Percentiles rank a stretch among this genome's conserved stretches.
Conservation (phyloP, 2,113 vertebrate genomes). For the Crotophaga sulcirostris region DNA sequence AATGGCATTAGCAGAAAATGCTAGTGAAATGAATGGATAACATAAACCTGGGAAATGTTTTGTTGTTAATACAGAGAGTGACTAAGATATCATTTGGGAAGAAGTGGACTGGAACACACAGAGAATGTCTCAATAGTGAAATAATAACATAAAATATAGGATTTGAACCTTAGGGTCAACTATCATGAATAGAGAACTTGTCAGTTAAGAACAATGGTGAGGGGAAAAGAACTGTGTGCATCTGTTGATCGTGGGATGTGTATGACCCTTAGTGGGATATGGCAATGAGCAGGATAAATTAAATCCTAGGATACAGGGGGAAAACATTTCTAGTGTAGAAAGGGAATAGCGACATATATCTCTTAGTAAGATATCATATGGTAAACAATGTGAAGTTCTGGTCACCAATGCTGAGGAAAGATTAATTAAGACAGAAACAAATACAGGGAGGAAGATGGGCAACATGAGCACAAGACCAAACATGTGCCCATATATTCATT, state of each 20-base stretch:
- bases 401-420: not conserved
- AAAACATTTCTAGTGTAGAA: not conserved
- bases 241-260: not conserved
- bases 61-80: not conserved
- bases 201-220: not conserved
- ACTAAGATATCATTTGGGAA: not conserved
- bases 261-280: not conserved
- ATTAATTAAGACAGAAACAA: conserved; percentile 13
- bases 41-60: not conserved
- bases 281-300: not conserved
- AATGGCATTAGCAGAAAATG: not conserved
- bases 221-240: not conserved
- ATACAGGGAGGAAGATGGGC: not conserved
- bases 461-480: not conserved
- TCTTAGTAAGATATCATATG: not conserved
- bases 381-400: not conserved
- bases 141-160: not conserved
- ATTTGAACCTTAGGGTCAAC: not conserved
- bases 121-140: not conserved
- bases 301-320: not conserved
- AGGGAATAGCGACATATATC: not conserved
- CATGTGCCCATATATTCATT: not conserved
- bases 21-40: not conserved
- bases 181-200: not conserved
- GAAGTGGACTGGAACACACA: not conserved